These are phyloP conservation scores for Neoniphon sammara DNA, from an alignment of 2,797 vertebrate species.

Conservation along the genomic window DNA sequence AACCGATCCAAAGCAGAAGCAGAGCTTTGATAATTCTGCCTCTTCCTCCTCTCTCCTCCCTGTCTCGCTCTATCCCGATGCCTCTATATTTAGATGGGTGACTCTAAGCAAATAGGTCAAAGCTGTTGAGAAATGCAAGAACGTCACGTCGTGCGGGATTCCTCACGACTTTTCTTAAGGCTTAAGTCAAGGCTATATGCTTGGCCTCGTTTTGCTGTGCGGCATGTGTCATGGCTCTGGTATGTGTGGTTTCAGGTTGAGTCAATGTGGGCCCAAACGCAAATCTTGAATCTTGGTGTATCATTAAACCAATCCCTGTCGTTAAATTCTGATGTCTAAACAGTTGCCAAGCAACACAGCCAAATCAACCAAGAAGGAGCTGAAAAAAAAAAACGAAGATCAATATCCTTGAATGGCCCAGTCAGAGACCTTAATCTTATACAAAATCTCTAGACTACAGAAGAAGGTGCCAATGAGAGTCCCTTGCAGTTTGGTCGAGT, in stretches of 20 bases:
- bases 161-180: constrained; percentile 38
- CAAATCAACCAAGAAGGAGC: constrained; percentile 30
- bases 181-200: constrained; percentile 40
- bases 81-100: constrained; percentile 73
- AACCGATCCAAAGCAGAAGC: constrained; percentile 48
- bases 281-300: constrained; percentile 33
- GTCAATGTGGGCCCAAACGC: constrained; percentile 24
- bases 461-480: background rate
- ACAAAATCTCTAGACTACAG: constrained; percentile 1
- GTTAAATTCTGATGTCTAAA: constrained; percentile 44
- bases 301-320: constrained; percentile 33
- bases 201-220: constrained; percentile 32
- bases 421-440: constrained; percentile 17
- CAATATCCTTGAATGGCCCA: constrained; percentile 34
- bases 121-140: constrained; percentile 66
- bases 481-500: constrained; percentile 19
- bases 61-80: constrained; percentile 21
- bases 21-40: constrained; percentile 52
- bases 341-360: constrained; percentile 30
- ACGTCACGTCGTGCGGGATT: constrained; percentile 53
- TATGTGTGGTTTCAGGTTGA: constrained; percentile 42
- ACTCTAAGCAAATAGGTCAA: constrained; percentile 77
- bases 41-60: constrained; percentile 30
- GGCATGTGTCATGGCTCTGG: background rate
- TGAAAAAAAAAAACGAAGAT: constrained; percentile 37